phyloP scores from a whole-genome alignment of 2,888 invertebrate genomes.

The Nemoura dubitans region DNA sequence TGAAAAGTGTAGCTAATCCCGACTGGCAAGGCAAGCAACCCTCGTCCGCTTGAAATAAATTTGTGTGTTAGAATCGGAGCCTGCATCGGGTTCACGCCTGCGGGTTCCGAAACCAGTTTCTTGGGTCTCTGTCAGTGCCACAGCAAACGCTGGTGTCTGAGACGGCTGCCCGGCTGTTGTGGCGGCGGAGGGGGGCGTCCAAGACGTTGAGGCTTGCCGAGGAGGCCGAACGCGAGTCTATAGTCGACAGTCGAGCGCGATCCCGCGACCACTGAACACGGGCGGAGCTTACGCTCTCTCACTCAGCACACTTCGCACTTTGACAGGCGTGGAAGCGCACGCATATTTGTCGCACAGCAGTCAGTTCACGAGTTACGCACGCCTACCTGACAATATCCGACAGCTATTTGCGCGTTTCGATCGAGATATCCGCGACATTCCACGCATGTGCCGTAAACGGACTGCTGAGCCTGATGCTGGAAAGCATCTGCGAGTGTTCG shows the following conservation, averaged over 20 bases:
- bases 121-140: neutral
- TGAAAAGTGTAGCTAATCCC: constrained; percentile 41
- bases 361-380: neutral
- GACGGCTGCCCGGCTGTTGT: neutral
- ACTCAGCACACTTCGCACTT: neutral
- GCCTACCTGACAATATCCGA: neutral
- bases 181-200: neutral
- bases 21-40: constrained; percentile 14
- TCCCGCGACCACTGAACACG: neutral
- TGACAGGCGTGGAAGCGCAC: neutral
- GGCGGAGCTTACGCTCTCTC: neutral
- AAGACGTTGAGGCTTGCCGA: neutral
- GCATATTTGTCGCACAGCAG: neutral
- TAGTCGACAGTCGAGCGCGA: constrained; percentile 7
- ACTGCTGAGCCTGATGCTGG: constrained; percentile 18
- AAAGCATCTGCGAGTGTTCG: constrained; percentile 25
- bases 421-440: neutral
- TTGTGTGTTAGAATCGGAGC: neutral
- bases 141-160: neutral
- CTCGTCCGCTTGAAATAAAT: constrained; percentile 34
- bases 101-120: neutral
- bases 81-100: neutral
- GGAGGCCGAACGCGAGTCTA: constrained; percentile 29
- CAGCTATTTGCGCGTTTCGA: neutral
- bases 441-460: constrained; percentile 1